Base-by-base conservation (phyloP, 2,797 vertebrate genomes). In the Enoplosus armatus region DNA sequence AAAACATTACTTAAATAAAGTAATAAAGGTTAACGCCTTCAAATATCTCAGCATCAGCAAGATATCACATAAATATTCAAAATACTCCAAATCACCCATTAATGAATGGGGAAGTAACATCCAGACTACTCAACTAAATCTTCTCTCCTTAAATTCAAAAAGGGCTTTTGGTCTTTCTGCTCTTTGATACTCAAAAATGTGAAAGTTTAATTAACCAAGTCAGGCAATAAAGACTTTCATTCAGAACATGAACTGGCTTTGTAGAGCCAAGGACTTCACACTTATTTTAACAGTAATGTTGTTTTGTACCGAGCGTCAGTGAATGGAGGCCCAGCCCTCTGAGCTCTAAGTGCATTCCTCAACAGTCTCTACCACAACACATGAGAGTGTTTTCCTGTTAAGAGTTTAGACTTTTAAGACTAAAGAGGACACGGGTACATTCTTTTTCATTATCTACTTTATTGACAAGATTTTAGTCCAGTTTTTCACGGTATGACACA, bases 241-340 rank as follows among this genome's bases (percentile, higher is more conserved):
- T 83, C 33, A 65, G 9, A n/a, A 63, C 33, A 27, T 62, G 39
- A 79, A 61, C 29, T 73, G 24, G 35, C 41, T 78, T 77, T 71
- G 59, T 75, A 18, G 33, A 79, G 77, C 85, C 72, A 88, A 85
- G 81, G 79, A 85, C 75, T 29, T 43, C n/a, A 47, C 26, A 24
- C n/a, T 58, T 33, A 27, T 39, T 75, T 14, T 24, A 50, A 45
- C 35, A 29, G 15, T 64, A 2, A 31, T 48, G 20, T n/a, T 48
- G 20, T n/a, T 54, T 18, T 71, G 39, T 24, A 26, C 29, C 22
- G 11, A 67, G 22, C 53, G 24, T 27, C 1, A 15, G 41, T 65
- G 54, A 66, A 31, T 69, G 26, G 59, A 80, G 39, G 41, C 31
- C 63, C 2, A 47, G n/a, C 37, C 8, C 63, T 75, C 31, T 0